Evolutionary conservation across 2,797 vertebrate genomes (phyloP), one percentile per base, ranked within the genome.

Genomic region (Rhinatrema bivittatum): DNA sequence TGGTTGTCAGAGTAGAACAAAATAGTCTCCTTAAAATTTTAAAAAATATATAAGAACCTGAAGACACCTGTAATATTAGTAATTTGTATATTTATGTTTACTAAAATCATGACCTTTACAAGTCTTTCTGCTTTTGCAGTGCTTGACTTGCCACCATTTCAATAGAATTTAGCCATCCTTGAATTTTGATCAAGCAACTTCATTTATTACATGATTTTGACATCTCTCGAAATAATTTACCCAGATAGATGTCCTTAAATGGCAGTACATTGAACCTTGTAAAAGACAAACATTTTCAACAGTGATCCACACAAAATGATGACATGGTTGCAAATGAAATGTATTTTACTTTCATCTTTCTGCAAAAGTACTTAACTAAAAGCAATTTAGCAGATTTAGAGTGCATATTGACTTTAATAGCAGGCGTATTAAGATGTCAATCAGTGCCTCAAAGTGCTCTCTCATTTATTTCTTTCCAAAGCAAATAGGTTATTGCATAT

Each of bases 251-350:
- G 48, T 54, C 12, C 45, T 27, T 15, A 12, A 40, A 14, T 12
- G 51, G 35, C 37, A 55, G 35, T 45, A 45, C 25, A 29, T 22
- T 37, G 32, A 51, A 49, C 20, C 36, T 25, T 28, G 42, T 10
- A 60, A 50, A 29, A 62, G 56, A 14, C 46, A 44, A n/a, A n/a
- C 37, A 36, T 36, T 60, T 48, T 25, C 14, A 47, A 55, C 9
- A 15, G 20, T 45, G 50, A 59, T 62, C 66, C 53, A 58, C 28
- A 41, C 57, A 50, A 43, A 55, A 62, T 64, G 62, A 43, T 36
- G 6, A 13, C 38, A 46, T 47, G n/a, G n/a, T 34, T 65, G 40
- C 42, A 44, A 56, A 13, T 23, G 44, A 59, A 55, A 51, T 53
- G 46, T 30, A 32, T 53, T 48, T 53, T 47, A 33, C 45, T 51